Percentiles rank a stretch among this genome's conserved stretches.
Evolutionary conservation across 2,113 vertebrate genomes (phyloP).

Genomic region (Amazona guildingii): DNA sequence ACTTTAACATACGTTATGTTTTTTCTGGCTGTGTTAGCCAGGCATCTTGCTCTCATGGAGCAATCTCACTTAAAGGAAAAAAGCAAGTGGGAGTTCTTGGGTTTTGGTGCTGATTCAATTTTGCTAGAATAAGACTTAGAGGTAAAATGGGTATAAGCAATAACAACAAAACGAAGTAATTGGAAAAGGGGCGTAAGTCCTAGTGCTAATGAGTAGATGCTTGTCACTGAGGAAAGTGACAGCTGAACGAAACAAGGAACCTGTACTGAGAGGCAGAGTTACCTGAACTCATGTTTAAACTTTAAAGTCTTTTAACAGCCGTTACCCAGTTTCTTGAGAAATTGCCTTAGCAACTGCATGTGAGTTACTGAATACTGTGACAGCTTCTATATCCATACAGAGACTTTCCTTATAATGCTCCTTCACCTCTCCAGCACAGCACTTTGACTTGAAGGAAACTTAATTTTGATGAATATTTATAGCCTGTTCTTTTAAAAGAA

Average conservation of each 20-base stretch:
- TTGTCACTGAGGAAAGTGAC: neutral
- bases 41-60: neutral
- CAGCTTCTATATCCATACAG: neutral
- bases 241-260: neutral
- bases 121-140: neutral
- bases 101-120: neutral
- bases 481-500: slow-evolving; percentile 16
- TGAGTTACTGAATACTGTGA: neutral
- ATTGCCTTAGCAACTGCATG: slow-evolving; percentile 24
- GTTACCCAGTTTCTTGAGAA: neutral
- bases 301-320: neutral
- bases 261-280: neutral
- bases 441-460: slow-evolving; percentile 25
- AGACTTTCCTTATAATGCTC: neutral
- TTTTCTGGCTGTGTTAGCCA: neutral
- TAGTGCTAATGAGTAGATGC: neutral
- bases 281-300: neutral
- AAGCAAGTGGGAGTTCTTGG: neutral
- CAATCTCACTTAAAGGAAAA: neutral
- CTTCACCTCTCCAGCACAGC: neutral
- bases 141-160: neutral
- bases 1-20: neutral
- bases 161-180: neutral
- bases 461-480: slow-evolving; percentile 31
- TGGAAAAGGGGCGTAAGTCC: neutral